Evolutionary conservation across 2,797 vertebrate species (phyloP), one percentile per base, ranked within the genome.

Genomic region (Sebastes trivittatus): DNA sequence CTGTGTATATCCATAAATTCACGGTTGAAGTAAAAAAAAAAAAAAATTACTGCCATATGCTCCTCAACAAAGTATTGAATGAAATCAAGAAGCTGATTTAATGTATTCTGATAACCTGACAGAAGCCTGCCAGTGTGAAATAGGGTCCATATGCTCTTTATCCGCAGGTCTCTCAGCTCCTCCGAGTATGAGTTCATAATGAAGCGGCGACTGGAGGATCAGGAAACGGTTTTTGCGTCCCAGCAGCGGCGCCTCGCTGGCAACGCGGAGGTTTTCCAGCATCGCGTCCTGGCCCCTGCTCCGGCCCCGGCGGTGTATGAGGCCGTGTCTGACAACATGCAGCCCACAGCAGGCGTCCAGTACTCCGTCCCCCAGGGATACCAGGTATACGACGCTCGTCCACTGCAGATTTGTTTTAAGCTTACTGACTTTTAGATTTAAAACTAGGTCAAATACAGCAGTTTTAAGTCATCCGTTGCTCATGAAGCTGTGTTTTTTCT

Each of bases 161-260:
- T 82, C 46, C 23, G 13, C 79, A 95, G 94, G 90, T 95, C 88
- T 93, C 92, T 79, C 89, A 84, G 86, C 88, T 92, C 81, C 87
- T 81, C 42, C 5, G 95, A 99, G 96, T 95, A 99, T 99, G 98
- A 97, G 94, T 94, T 95, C 97, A 99, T 96, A 96, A 99, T 99
- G 98, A 99, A 99, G 97, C 97, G 98, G 32, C 97, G 97, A 91
- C 94, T 97, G 97, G 98, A 99, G 92, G 98, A 99, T 94, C 98
- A 98, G 96, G 98, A 99, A 95, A 96, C 97, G 29, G 96, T 97
- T 92, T 98, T 98, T 75, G 96, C 97, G 75, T 95, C 98, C 82
- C 98, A 98, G 95, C 98, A 98, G 95, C 97, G 93, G 79, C 92
- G 94, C 84, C 93, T 94, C 55, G 86, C 93, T 70, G 92, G 96